Evolutionary conservation across 2,888 invertebrate species (phyloP).

Genomic region (Ochropacha duplaris): DNA sequence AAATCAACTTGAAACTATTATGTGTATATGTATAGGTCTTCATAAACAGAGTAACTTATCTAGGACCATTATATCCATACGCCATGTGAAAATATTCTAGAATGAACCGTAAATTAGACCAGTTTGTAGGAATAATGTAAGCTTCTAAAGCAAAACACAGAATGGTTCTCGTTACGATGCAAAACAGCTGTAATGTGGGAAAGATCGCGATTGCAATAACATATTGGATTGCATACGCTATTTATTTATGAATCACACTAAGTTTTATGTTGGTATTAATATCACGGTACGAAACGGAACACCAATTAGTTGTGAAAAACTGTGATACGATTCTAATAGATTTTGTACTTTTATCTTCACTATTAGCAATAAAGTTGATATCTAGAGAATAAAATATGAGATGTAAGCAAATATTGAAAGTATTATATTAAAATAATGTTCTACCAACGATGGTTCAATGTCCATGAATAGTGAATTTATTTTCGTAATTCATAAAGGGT

Average conservation of each 20-base stretch:
- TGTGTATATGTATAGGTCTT: too few species aligned
- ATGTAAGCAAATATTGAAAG: not conserved
- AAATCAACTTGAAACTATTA: too few species aligned
- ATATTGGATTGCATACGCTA: not conserved
- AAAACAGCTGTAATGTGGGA: not conserved
- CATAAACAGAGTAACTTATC: not conserved
- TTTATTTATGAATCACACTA: not conserved
- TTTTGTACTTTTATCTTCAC: too few species aligned
- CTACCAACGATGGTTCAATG: not conserved
- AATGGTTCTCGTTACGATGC: not conserved
- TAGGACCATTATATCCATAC: not conserved
- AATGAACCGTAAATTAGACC: not conserved
- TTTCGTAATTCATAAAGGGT: not conserved
- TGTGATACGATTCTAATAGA: too few species aligned
- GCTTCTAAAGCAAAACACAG: not conserved
- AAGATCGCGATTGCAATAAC: not conserved
- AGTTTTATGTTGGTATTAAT: not conserved
- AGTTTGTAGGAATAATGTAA: not conserved
- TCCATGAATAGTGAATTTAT: not conserved
- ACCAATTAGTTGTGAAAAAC: too few species aligned
- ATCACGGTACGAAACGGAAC: not conserved
- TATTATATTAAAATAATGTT: not conserved
- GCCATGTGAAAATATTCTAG: not conserved
- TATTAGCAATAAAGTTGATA: too few species aligned
- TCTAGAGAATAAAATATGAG: too few species aligned